Base-by-base conservation (phyloP, 1,140 invertebrate species). In the Sycophila sp. region DNA sequence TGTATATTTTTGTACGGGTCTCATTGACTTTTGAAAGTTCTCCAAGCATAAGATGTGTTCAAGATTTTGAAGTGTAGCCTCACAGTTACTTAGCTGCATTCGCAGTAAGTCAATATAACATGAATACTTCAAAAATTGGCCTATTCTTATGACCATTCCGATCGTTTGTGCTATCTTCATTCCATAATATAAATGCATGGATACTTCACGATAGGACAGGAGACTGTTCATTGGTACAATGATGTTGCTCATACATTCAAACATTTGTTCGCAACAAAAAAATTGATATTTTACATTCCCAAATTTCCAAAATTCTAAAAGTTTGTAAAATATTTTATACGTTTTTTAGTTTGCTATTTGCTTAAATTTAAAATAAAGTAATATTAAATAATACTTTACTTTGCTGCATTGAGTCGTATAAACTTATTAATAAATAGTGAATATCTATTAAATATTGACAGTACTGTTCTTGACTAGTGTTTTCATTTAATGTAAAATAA, bases 21-120 rank as follows among this genome's bases (percentile, higher is more conserved):
- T 66, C 69, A 76, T 77, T 0, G 75, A 76, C 1, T 55, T 1
- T 19, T 75, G 53, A 53, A 80, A 74, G 2, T 63, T 74, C 8
- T 85, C 82, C 2, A 84, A 75, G 11, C 75, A 74, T 4, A 86
- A 58, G 22, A 86, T 81, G 15, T 80, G 75, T 40, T 86, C 84
- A 5, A 85, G 67, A 0, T 80, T 78, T 26, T 78, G 78, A 4
- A 86, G 60, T 51, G 81, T 82, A 1, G 83, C 74, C 38, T 85
- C 81, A 26, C 83, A 85, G 17, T 84, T 78, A 0, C 76, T 72
- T 5, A 81, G 4, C 6, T 80, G 70, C 0, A 58, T 66, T 19
- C 80, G 80, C 0, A 78, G 76, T 0, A 86, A 34, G 63, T 84
- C 83, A 7, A 85, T 73, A 8, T 78, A 78, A 49, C 80, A 80